A percentile compares a stretch with the other conserved stretches of the same genome.
Conservation (phyloP, 2,888 invertebrate species). For the Cantharis lateralis region DNA sequence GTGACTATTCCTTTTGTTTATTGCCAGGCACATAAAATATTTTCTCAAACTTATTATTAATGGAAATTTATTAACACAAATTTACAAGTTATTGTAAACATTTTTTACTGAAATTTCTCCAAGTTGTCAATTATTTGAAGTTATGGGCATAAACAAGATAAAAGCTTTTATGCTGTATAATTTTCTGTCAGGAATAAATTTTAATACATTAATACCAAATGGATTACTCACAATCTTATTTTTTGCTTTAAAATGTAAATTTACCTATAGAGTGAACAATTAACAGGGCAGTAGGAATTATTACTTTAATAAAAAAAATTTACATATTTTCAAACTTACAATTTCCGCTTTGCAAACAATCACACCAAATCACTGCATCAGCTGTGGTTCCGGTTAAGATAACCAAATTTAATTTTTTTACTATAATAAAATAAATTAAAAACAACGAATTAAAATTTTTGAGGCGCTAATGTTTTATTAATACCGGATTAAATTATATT, state of each 20-base stretch:
- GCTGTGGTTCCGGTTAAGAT: no score
- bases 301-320: no score
- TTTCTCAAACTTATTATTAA: slow-evolving; percentile 13
- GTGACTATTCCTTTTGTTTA: slow-evolving; percentile 22
- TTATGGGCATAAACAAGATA: neutral
- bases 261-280: no score
- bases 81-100: neutral
- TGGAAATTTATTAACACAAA: slow-evolving; percentile 16
- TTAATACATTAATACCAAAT: neutral
- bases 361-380: no score
- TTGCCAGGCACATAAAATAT: slow-evolving; percentile 11
- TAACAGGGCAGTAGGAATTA: no score
- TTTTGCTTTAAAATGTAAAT: neutral
- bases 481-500: no score
- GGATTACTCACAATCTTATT: neutral
- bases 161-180: neutral
- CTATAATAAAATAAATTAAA: no score
- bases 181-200: neutral
- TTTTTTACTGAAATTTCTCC: neutral
- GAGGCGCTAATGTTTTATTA: no score
- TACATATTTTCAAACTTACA: no score
- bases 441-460: no score
- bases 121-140: slow-evolving; percentile 2
- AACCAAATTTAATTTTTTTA: no score
- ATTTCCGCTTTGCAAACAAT: no score